A percentile compares a stretch with the other conserved stretches of the same genome.
These are phyloP conservation scores for Atethmia centrago DNA, from an alignment of 2,888 invertebrate genomes.

Conservation along the genomic window DNA sequence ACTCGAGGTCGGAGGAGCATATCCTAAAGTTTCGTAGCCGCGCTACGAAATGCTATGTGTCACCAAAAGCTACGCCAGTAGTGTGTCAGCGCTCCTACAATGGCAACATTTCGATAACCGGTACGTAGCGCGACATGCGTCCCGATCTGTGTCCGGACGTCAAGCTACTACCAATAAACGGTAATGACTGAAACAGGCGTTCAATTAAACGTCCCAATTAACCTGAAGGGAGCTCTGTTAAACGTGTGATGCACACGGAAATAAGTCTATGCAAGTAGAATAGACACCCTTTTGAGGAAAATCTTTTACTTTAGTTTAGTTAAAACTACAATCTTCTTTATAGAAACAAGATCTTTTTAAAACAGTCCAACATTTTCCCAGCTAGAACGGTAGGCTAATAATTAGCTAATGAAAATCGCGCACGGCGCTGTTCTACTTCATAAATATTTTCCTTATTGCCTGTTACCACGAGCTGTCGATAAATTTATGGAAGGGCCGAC, in stretches of 20 bases:
- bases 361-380: slow-evolving; percentile 43
- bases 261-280: slow-evolving; percentile 55
- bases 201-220: slow-evolving; percentile 87
- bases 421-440: slow-evolving; percentile 83
- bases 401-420: slow-evolving; percentile 89
- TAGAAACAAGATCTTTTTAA: slow-evolving; percentile 13
- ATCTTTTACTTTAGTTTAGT: background rate
- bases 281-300: background rate
- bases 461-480: slow-evolving; percentile 89
- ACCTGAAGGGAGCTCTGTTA: slow-evolving; percentile 78
- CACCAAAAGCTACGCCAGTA: slow-evolving; percentile 66
- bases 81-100: too few relatives aligned
- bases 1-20: slow-evolving; percentile 6
- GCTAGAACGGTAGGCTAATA: slow-evolving; percentile 72
- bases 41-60: slow-evolving; percentile 51
- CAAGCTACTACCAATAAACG: slow-evolving; percentile 80
- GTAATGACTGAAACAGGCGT: slow-evolving; percentile 86
- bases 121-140: slow-evolving; percentile 66
- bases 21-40: slow-evolving; percentile 40
- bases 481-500: slow-evolving; percentile 89
- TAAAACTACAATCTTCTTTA: slow-evolving; percentile 19
- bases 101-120: slow-evolving; percentile 59
- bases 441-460: slow-evolving; percentile 90
- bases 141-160: slow-evolving; percentile 68
- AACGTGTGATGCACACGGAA: slow-evolving; percentile 73